phyloP scores from a whole-genome alignment of 2,888 invertebrate genomes.

The Temnothorax unifasciatus region DNA sequence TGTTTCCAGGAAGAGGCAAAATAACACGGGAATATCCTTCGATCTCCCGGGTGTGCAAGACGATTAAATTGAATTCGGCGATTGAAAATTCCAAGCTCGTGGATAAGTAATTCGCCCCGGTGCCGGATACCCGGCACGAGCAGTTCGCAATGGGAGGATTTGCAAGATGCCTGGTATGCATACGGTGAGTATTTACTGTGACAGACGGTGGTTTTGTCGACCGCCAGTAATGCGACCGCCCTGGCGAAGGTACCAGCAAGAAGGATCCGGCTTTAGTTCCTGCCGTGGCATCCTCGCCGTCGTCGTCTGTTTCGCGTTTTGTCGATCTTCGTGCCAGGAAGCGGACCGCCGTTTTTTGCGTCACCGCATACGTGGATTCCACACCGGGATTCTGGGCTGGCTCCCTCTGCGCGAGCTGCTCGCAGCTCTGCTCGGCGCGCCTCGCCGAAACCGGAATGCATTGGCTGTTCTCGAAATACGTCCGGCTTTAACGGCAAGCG shows the following conservation, averaged over 20 bases:
- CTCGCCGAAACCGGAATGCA: constrained; percentile 29
- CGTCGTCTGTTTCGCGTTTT: constrained; percentile 77
- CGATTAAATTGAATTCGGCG: constrained; percentile 49
- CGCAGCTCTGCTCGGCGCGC: constrained; percentile 20
- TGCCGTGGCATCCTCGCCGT: constrained; percentile 37
- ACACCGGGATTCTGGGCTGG: constrained; percentile 20
- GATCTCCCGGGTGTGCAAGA: constrained; percentile 6
- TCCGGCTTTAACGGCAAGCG: constrained; percentile 25
- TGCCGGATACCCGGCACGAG: constrained; percentile 17
- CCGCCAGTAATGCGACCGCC: constrained; percentile 80
- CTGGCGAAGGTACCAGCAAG: constrained; percentile 74
- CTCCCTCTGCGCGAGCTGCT: not conserved
- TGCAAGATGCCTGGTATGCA: constrained; percentile 64
- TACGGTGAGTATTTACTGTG: constrained; percentile 79
- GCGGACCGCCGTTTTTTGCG: constrained; percentile 41
- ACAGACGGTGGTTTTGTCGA: constrained; percentile 80
- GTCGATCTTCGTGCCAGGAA: constrained; percentile 57
- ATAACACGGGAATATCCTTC: constrained; percentile 18
- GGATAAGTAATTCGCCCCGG: constrained; percentile 47
- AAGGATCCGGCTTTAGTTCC: constrained; percentile 72
- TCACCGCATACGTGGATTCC: constrained; percentile 46
- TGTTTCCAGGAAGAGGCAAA: constrained; percentile 13
- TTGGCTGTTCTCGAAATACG: constrained; percentile 32
- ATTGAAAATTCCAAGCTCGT: constrained; percentile 58
- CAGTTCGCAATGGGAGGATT: not conserved